Evolutionary conservation across 2,888 invertebrate genomes (phyloP), one percentile per base, ranked within the genome.

Genomic region (Syritta pipiens): DNA sequence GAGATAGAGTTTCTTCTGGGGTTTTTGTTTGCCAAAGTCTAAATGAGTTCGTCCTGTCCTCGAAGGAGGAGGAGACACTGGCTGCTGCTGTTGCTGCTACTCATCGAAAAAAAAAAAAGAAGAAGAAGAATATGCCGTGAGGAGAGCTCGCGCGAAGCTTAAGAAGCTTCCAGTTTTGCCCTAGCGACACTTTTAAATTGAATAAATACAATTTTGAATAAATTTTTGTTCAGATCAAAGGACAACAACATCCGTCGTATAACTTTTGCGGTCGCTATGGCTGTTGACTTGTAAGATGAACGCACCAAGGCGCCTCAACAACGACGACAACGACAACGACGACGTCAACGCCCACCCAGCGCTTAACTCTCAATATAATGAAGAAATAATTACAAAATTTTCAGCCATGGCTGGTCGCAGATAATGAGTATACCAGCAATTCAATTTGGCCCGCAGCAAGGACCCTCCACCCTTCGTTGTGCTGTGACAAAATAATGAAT

Each of bases 1-100:
- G 19, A 62, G 77, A 79, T 72, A 55, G 72, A 79, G 67, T 72
- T 67, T 79, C 68, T 74, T 72, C 42, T 28, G 7, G 20, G 44
- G 59, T 44, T 83, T 83, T 81, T 82, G 82, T 84, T 83, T 83
- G 82, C 81, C 82, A 81, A 84, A 83, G 83, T 82, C 83, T 84
- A 83, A 84, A 84, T 84, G 83, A 83, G 83, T 83, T 83, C 82
- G 82, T 82, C 51, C 51, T 53, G 37, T 9, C 28, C 12, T 12
- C 20, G 28, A 24, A 35, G 26, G 24, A 14, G 9, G 6, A 26
- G 3, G 14, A 9, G 5, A 22, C 17, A 30, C 30, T 24, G 5
- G 32, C n/a, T n/a, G n/a, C n/a, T n/a, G n/a, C n/a, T n/a, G n/a
- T n/a, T n/a, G n/a, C n/a, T n/a, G n/a, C n/a, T n/a, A n/a, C n/a